Conservation (phyloP, 2,797 vertebrate species). For the Darevskia nairensis region DNA sequence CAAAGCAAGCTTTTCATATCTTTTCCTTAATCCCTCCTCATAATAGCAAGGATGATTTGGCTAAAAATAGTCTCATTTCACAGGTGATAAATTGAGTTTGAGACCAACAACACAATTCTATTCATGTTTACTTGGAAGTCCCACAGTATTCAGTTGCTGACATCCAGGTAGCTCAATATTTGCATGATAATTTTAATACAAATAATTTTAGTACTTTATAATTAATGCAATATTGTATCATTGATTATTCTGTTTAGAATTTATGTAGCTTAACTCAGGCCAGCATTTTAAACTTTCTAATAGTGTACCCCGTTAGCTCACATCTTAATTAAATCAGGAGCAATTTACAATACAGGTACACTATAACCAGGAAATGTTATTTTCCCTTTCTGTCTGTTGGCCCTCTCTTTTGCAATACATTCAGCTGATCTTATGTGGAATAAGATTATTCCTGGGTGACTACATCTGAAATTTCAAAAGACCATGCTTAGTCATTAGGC, state of each 20-base stretch:
- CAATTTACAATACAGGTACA: background rate
- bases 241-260: constrained; percentile 17
- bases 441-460: constrained; percentile 1
- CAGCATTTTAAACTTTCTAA: background rate
- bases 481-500: constrained; percentile 31
- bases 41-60: background rate
- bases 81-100: no score
- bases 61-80: background rate
- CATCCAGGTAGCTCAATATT: background rate
- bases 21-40: background rate
- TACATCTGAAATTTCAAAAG: background rate
- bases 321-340: constrained; percentile 7
- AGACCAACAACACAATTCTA: no score
- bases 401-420: background rate
- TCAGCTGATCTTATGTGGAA: background rate
- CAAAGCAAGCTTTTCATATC: background rate
- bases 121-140: no score
- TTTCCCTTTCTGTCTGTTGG: background rate
- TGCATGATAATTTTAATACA: background rate
- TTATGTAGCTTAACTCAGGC: background rate
- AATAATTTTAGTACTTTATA: background rate
- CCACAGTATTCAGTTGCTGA: background rate
- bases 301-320: background rate
- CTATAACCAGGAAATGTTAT: background rate
- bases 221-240: background rate